Evolutionary conservation across 2,888 invertebrate genomes (phyloP).

Genomic region (Eudasyphora cyanicolor): DNA sequence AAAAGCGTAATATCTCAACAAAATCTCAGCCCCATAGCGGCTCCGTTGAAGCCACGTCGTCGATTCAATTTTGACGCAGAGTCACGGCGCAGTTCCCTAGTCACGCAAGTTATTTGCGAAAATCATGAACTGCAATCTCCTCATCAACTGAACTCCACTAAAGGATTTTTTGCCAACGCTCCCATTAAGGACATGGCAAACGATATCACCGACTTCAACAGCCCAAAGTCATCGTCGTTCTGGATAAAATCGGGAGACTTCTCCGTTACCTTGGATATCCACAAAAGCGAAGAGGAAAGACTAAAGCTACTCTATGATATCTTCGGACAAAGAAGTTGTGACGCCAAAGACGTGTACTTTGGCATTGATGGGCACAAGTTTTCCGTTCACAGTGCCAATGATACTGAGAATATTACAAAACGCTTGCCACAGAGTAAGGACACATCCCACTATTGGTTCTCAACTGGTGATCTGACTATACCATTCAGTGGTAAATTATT

Average conservation of each 20-base stretch:
- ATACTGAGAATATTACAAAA: conserved; percentile 52
- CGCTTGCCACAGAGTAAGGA: conserved; percentile 66
- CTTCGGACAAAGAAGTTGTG: conserved; percentile 74
- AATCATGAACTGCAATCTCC: conserved; percentile 64
- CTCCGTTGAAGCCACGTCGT: conserved; percentile 42
- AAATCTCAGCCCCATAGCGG: conserved; percentile 70
- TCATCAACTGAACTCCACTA: background rate
- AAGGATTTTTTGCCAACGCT: conserved; percentile 70
- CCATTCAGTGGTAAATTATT: too few species aligned
- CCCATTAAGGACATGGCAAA: conserved; percentile 68
- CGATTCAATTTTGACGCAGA: too few species aligned
- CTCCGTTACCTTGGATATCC: conserved; percentile 71
- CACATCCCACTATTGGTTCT: conserved; percentile 78
- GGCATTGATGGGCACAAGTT: conserved; percentile 77
- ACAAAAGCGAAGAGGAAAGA: conserved; percentile 68
- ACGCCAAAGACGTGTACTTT: conserved; percentile 72
- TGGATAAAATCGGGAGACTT: too few species aligned
- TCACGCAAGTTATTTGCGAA: too few species aligned
- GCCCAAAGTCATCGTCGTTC: conserved; percentile 68
- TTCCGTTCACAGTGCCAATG: conserved; percentile 32
- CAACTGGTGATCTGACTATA: conserved; percentile 74
- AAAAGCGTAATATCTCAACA: conserved; percentile 59
- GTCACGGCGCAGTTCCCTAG: too few species aligned
- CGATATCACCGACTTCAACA: too few species aligned
- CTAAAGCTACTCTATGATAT: conserved; percentile 73